phyloP scores from a whole-genome alignment of 2,113 vertebrate species.

The Trogon surrucura region DNA sequence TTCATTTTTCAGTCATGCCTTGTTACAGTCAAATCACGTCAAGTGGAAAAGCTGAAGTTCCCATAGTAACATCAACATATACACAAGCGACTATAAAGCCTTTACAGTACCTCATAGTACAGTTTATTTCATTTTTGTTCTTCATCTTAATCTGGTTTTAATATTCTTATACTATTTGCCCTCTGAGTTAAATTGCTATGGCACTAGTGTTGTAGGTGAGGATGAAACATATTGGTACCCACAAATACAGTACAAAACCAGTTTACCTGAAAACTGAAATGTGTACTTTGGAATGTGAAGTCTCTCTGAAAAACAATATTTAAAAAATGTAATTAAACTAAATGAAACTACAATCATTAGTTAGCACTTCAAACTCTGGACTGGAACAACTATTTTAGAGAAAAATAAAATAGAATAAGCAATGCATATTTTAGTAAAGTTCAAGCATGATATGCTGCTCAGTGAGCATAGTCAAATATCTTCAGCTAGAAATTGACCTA shows the following conservation, averaged over 20 bases:
- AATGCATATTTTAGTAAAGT: background rate
- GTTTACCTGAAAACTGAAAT: background rate
- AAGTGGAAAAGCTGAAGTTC: conserved; percentile 10
- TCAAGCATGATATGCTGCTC: background rate
- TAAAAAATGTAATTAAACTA: background rate
- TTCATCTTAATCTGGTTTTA: background rate
- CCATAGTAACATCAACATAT: conserved; percentile 5
- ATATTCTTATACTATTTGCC: background rate
- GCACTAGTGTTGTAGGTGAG: background rate
- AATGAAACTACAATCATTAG: background rate
- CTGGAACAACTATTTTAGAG: background rate
- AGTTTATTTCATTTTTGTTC: background rate
- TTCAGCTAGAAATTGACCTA: background rate
- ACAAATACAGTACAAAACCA: background rate
- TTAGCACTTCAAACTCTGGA: background rate
- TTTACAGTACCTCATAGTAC: background rate
- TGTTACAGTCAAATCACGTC: background rate
- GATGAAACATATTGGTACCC: background rate
- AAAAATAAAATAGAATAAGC: background rate
- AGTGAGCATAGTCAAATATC: fast-evolving
- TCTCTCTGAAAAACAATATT: background rate
- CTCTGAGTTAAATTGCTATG: background rate
- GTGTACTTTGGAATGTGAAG: background rate
- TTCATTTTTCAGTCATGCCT: background rate
- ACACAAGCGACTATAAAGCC: background rate